These are phyloP conservation scores for Epinephelus moara DNA, from an alignment of 2,113 vertebrate genomes.

Conservation along the genomic window DNA sequence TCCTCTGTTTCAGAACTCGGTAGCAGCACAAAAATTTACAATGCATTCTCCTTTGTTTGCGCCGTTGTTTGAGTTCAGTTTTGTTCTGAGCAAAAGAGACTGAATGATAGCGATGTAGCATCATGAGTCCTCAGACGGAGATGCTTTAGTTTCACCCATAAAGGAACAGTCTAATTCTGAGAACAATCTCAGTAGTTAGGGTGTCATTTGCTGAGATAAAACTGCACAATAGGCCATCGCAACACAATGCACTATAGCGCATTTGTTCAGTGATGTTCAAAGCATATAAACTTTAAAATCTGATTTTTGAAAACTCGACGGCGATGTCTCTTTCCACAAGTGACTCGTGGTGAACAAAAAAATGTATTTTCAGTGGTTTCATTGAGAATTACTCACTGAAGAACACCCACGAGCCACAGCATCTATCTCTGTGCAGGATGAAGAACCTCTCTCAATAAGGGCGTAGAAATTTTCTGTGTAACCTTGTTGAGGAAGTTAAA, in stretches of 20 bases:
- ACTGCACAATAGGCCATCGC: background rate
- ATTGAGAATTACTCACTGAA: background rate
- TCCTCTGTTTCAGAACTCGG: slow-evolving; percentile 4
- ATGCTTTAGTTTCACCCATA: background rate
- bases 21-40: background rate
- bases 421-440: background rate
- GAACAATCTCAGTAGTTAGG: background rate
- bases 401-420: background rate
- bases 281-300: background rate
- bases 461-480: background rate
- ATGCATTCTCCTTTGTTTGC: background rate
- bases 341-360: background rate
- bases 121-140: background rate
- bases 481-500: background rate
- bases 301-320: background rate
- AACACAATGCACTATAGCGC: background rate
- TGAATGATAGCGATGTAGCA: background rate
- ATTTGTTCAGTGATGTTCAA: background rate
- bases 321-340: background rate
- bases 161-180: background rate
- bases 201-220: background rate
- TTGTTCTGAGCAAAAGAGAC: slow-evolving; percentile 4
- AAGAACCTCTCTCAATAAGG: slow-evolving; percentile 4
- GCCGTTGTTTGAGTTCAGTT: background rate
- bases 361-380: background rate